These are phyloP conservation scores for Ochropleura leucogaster DNA, from an alignment of 2,888 invertebrate species.

Conservation along the genomic window DNA sequence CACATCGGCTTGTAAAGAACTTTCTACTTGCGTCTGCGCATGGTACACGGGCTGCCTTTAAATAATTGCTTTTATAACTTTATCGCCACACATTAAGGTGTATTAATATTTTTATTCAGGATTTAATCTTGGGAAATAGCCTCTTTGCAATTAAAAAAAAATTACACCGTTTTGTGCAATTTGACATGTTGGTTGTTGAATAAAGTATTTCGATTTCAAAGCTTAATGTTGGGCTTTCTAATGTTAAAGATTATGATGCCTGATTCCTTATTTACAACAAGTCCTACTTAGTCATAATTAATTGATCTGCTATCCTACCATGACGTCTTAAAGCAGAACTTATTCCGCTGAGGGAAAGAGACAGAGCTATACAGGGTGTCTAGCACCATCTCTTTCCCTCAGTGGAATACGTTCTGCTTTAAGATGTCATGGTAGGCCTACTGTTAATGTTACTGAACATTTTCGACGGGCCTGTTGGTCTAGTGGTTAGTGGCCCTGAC, in stretches of 20 bases:
- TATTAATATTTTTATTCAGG: slow-evolving; percentile 24
- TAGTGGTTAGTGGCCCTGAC: no score
- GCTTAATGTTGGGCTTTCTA: not conserved
- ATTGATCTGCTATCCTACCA: not conserved
- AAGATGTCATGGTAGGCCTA: no score
- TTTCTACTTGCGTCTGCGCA: slow-evolving; percentile 77
- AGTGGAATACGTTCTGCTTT: no score
- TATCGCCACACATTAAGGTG: slow-evolving; percentile 43
- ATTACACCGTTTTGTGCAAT: slow-evolving; percentile 9
- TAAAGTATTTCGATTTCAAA: not conserved
- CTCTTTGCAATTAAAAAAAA: not conserved
- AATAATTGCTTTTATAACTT: slow-evolving; percentile 61
- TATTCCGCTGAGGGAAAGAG: no score
- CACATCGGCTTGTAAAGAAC: slow-evolving; percentile 77
- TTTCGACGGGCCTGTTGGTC: no score
- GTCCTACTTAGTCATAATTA: not conserved
- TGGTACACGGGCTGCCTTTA: slow-evolving; percentile 39
- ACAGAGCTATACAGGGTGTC: no score
- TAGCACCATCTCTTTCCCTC: no score
- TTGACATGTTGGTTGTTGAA: not conserved
- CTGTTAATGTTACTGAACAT: no score
- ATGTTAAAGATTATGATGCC: not conserved
- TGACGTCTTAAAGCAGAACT: no score
- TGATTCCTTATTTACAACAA: not conserved
- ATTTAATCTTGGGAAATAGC: slow-evolving; percentile 22